These are phyloP conservation scores for Ptychochromis oligacanthus DNA, from an alignment of 2,113 vertebrate genomes.

Conservation along the genomic window DNA sequence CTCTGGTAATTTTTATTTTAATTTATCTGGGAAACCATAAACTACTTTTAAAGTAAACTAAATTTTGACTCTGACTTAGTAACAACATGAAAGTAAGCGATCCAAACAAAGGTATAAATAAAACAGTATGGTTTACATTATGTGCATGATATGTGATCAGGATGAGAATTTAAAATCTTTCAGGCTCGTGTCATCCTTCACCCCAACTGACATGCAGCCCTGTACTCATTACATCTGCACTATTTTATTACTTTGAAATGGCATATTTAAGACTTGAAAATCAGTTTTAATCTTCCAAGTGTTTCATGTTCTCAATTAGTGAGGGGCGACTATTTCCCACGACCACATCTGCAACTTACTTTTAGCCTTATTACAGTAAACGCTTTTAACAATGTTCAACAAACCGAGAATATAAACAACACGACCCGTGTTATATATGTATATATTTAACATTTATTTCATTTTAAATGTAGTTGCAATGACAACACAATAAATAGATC, in stretches of 20 bases:
- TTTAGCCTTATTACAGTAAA: background rate
- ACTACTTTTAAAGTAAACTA: too few species aligned
- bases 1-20: too few species aligned
- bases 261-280: too few species aligned
- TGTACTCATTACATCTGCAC: too few species aligned
- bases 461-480: conserved; percentile 69
- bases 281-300: background rate
- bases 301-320: background rate
- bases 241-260: too few species aligned
- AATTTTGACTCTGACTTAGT: too few species aligned
- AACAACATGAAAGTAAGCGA: too few species aligned
- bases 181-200: background rate
- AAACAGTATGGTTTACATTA: background rate
- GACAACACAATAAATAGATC: conserved; percentile 80
- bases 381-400: background rate
- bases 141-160: background rate
- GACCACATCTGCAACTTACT: too few species aligned
- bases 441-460: conserved; percentile 73
- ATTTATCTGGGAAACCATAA: too few species aligned
- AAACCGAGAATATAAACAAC: background rate
- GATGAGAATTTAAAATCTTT: background rate
- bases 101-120: background rate
- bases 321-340: background rate
- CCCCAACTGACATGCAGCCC: too few species aligned
- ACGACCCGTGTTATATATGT: background rate